A percentile compares a stretch with the other conserved stretches of the same genome.
Evolutionary conservation across 2,888 invertebrate species (phyloP).

Genomic region (Sicus ferrugineus): DNA sequence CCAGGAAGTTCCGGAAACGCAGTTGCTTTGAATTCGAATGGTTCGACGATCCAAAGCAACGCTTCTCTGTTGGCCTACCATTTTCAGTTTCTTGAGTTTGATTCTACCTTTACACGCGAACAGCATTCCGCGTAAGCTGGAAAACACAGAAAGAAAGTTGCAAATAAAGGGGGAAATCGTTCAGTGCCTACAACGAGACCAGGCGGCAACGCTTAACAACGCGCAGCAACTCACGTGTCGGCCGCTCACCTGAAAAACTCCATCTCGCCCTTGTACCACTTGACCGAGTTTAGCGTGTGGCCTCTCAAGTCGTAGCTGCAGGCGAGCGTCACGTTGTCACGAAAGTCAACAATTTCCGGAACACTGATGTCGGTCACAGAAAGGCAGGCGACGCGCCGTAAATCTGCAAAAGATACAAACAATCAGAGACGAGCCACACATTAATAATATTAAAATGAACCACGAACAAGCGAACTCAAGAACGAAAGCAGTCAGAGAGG

Average conservation of each 20-base stretch:
- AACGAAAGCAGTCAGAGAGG: background rate
- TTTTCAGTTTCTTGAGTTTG: too few relatives aligned
- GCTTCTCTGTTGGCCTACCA: too few relatives aligned
- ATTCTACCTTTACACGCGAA: too few relatives aligned
- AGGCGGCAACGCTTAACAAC: too few relatives aligned
- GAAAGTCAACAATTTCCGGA: constrained; percentile 66
- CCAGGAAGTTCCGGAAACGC: too few relatives aligned
- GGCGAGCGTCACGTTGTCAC: constrained; percentile 65
- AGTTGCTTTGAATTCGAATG: too few relatives aligned
- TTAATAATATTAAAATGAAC: background rate
- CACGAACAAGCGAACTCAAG: background rate
- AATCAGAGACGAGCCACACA: background rate
- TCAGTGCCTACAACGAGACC: too few relatives aligned
- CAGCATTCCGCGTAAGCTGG: too few relatives aligned
- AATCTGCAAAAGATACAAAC: constrained; percentile 46
- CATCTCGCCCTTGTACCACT: constrained; percentile 66
- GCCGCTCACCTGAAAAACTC: constrained; percentile 66
- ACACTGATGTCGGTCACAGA: constrained; percentile 65
- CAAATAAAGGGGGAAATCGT: too few relatives aligned
- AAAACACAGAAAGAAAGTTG: too few relatives aligned
- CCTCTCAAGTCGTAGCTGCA: constrained; percentile 66
- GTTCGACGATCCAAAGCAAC: too few relatives aligned
- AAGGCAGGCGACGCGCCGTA: constrained; percentile 51
- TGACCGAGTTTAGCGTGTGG: constrained; percentile 67
- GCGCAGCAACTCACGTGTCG: background rate